A percentile compares a stretch with the other conserved stretches of the same genome.
These are phyloP conservation scores for Manis crassicaudata DNA, from an alignment of 2,797 vertebrate species.

Conservation along the genomic window DNA sequence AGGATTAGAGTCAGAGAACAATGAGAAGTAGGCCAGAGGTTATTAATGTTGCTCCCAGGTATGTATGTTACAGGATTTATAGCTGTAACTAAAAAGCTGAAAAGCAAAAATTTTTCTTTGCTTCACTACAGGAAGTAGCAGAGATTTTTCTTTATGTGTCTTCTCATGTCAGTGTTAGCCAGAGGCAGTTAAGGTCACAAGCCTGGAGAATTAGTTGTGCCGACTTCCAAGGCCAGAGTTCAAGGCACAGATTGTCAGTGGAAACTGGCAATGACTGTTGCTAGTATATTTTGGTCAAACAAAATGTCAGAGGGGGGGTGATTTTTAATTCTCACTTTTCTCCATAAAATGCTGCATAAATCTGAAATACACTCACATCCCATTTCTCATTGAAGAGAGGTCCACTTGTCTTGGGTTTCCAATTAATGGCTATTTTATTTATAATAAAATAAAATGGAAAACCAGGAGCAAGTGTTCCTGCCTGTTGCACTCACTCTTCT, in stretches of 20 bases:
- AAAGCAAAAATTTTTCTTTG: background rate
- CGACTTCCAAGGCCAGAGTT: background rate
- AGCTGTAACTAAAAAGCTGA: background rate
- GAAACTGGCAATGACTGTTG: background rate
- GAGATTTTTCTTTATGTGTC: background rate
- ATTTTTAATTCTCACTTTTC: background rate
- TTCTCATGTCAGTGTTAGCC: background rate
- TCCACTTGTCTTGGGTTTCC: background rate
- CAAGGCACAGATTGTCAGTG: background rate
- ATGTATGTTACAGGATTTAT: background rate
- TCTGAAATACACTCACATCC: background rate
- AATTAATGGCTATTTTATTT: background rate
- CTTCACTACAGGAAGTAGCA: background rate
- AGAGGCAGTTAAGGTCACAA: conserved; percentile 13
- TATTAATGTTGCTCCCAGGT: background rate
- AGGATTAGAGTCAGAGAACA: background rate
- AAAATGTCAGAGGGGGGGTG: background rate
- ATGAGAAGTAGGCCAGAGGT: background rate
- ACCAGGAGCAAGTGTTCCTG: too few relatives aligned
- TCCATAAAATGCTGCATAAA: background rate
- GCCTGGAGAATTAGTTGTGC: background rate
- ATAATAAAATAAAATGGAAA: background rate
- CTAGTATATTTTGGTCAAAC: background rate
- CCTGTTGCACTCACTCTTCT: background rate
- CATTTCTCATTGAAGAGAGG: background rate